Percentiles rank a stretch among this genome's conserved stretches.
Conservation (phyloP, 2,888 invertebrate species). For the Iphiclides podalirius region DNA sequence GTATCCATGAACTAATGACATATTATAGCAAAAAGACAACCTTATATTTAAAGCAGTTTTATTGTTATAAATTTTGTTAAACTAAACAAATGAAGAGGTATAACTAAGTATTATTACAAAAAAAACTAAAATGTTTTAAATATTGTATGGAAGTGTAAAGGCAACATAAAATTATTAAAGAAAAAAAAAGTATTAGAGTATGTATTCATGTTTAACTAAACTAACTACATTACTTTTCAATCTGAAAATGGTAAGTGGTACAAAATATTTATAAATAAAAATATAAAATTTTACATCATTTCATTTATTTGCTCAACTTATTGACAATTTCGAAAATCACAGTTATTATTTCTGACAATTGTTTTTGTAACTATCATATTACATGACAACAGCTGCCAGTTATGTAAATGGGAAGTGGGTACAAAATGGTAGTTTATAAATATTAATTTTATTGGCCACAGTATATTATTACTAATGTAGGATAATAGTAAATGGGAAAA, state of each 20-base stretch:
- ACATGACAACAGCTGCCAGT: slow-evolving; percentile 67
- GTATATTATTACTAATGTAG: slow-evolving; percentile 65
- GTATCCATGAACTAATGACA: too few relatives aligned
- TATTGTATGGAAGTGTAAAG: not conserved
- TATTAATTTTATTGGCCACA: slow-evolving; percentile 74
- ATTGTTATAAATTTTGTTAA: not conserved
- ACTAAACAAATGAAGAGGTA: not conserved
- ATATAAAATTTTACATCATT: slow-evolving; percentile 52
- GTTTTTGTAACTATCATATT: slow-evolving; percentile 68
- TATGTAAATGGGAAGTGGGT: slow-evolving; percentile 75
- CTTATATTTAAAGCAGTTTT: not conserved
- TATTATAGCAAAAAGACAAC: not conserved
- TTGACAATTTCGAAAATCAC: slow-evolving; percentile 80
- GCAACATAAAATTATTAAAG: not conserved
- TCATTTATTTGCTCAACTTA: slow-evolving; percentile 80
- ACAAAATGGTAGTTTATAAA: slow-evolving; percentile 74
- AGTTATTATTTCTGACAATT: slow-evolving; percentile 76
- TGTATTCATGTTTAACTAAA: not conserved
- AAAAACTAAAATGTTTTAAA: not conserved
- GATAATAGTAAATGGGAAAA: slow-evolving; percentile 47
- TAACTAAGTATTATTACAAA: not conserved
- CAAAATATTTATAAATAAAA: slow-evolving; percentile 10
- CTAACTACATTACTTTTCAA: not conserved
- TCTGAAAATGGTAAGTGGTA: not conserved
- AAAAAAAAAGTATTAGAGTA: not conserved